Percentiles rank a stretch among this genome's conserved stretches.
These are phyloP conservation scores for Canis aureus DNA, from an alignment of 2,113 vertebrate species.

Conservation along the genomic window DNA sequence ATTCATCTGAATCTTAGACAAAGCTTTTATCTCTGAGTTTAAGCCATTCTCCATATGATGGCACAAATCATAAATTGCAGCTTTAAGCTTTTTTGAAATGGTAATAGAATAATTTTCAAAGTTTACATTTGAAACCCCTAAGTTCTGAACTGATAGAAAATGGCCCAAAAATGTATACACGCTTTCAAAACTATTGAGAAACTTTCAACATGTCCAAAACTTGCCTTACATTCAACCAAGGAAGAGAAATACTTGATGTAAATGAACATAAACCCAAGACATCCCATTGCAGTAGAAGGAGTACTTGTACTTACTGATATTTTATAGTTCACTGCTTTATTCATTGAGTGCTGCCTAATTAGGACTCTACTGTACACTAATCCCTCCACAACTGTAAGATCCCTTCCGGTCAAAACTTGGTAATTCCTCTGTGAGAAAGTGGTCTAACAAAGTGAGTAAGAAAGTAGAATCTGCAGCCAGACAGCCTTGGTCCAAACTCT, in stretches of 20 bases:
- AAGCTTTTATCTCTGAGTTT: background rate
- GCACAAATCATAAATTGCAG: background rate
- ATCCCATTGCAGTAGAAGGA: background rate
- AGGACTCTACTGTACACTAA: background rate
- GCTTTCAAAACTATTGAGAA: conserved; percentile 27
- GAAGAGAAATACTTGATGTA: background rate
- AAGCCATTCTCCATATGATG: conserved; percentile 3
- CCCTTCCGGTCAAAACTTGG: background rate
- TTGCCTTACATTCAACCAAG: background rate
- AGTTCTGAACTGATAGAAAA: conserved; percentile 5
- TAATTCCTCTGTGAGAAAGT: conserved; percentile 5
- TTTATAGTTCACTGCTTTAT: background rate
- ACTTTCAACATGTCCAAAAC: background rate
- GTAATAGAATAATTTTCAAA: background rate
- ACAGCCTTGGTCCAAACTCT: background rate
- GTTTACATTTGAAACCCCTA: background rate
- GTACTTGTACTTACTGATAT: background rate
- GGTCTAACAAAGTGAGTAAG: background rate
- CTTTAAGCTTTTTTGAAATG: conserved; percentile 18
- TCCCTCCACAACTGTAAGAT: background rate
- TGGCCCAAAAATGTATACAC: background rate
- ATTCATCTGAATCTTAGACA: background rate
- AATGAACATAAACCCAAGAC: conserved; percentile 8
- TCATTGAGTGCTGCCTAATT: background rate
- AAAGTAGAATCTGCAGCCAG: background rate